Evolutionary conservation across 2,113 vertebrate genomes (phyloP).

Genomic region (Embiotoca jacksoni): DNA sequence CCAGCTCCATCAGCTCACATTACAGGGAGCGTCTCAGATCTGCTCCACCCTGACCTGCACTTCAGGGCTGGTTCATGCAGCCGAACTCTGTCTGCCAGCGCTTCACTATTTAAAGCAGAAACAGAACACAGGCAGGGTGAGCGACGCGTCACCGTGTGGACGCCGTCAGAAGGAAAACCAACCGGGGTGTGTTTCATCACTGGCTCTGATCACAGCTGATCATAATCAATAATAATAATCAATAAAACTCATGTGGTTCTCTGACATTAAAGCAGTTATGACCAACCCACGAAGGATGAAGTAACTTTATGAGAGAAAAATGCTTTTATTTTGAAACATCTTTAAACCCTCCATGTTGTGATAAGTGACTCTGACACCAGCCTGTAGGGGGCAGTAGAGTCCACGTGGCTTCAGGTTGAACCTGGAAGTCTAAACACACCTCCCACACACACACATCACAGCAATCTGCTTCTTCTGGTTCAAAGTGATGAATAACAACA

Average conservation of each 20-base stretch:
- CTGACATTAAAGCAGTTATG: neutral
- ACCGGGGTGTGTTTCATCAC: too few species aligned
- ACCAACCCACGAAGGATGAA: neutral
- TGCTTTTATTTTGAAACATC: neutral
- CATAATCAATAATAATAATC: too few species aligned
- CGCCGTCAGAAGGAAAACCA: neutral
- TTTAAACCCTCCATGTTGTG: neutral
- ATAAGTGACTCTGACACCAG: neutral
- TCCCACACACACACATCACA: neutral
- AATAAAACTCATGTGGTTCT: neutral
- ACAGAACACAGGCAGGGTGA: neutral
- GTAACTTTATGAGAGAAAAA: neutral
- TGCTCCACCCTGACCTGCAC: neutral
- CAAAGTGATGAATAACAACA: neutral
- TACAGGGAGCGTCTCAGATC: neutral
- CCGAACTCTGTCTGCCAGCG: neutral
- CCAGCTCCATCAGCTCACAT: neutral
- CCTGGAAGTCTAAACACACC: neutral
- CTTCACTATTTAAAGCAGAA: too few species aligned
- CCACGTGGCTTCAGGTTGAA: neutral
- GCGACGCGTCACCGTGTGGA: neutral
- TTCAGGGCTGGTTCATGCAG: neutral
- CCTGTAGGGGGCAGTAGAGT: conserved; percentile 13
- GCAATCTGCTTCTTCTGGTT: neutral
- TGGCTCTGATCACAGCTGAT: too few species aligned